Evolutionary conservation across 2,797 vertebrate species (phyloP), one percentile per base, ranked within the genome.

Genomic region (Sphaeramia orbicularis): DNA sequence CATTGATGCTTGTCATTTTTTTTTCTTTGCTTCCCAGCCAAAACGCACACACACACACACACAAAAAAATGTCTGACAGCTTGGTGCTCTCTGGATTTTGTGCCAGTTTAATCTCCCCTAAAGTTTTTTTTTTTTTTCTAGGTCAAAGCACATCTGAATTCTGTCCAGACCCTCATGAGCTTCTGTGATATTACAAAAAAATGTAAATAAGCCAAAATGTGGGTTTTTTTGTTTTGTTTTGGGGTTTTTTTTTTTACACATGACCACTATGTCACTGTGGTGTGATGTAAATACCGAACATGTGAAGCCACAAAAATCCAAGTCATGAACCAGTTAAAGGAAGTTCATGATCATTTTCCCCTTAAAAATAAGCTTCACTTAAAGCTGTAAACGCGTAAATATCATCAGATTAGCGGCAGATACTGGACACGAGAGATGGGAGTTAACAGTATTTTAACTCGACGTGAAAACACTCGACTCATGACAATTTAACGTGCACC

Each of bases 51-150:
- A 24, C 21, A 24, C 21, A 24, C n/a, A n/a, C n/a, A n/a, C n/a
- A n/a, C n/a, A 57, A 47, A 32, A 56, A 24, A 35, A 10, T 43
- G 40, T 83, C 19, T 61, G 54, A 41, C 40, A 54, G 41, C 37
- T 21, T 56, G 30, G 19, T 62, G 40, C 57, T 70, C 47, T 60
- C 41, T 71, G 13, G 15, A 18, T 40, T 21, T 27, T 71, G 27
- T 56, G 50, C 38, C 27, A 50, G 10, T 58, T 70, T 62, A 50
- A 24, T 37, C 4, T 12, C 51, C 9, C n/a, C 16, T 9, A 2
- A 59, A 7, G n/a, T 19, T 38, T 66, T 7, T 16, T 2, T 66
- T 7, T 16, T 2, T 24, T 24, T 24, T 24, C 21, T 24, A 24
- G 21, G 21, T 24, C 21, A 24, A 4, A 53, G 45, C 2, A 53